A percentile compares a stretch with the other conserved stretches of the same genome.
phyloP scores from a whole-genome alignment of 2,797 vertebrate genomes.

The Amniataba percoides region DNA sequence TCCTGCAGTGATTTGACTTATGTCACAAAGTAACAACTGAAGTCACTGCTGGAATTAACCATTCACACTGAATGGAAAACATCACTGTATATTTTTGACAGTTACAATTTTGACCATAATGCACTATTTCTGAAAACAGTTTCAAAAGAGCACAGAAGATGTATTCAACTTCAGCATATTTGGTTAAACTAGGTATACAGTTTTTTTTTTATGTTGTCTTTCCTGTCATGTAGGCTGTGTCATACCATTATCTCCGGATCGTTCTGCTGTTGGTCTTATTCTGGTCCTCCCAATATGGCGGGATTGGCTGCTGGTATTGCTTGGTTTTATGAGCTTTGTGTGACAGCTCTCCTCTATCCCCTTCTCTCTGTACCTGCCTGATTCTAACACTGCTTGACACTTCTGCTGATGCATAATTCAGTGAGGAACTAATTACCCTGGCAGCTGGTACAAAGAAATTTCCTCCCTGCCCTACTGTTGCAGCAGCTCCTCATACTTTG shows the following conservation, averaged over 20 bases:
- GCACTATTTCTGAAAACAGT: too few relatives aligned
- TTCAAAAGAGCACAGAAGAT: not conserved
- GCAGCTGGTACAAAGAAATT: conserved; percentile 83
- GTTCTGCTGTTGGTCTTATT: conserved; percentile 38
- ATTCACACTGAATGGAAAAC: not conserved
- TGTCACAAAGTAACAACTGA: not conserved
- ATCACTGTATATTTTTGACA: not conserved
- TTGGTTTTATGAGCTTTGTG: conserved; percentile 63
- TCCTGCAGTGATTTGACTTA: not conserved
- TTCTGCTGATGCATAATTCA: conserved; percentile 85
- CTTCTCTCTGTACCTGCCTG: conserved; percentile 71
- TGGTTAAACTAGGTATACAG: not conserved
- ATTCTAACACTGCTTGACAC: conserved; percentile 79
- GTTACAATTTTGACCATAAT: too few relatives aligned
- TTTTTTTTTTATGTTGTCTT: not conserved
- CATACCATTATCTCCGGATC: conserved; percentile 10
- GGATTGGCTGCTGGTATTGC: conserved; percentile 41
- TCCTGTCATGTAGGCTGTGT: not conserved
- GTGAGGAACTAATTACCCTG: conserved; percentile 83
- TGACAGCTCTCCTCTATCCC: conserved; percentile 67
- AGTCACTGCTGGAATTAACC: not conserved
- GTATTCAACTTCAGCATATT: conserved; percentile 7
- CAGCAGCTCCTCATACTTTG: conserved; percentile 71
- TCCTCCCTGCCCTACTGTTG: conserved; percentile 76
- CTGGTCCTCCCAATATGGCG: conserved; percentile 31